Base-by-base conservation (phyloP, 2,113 vertebrate genomes). In the Salminus brasiliensis region DNA sequence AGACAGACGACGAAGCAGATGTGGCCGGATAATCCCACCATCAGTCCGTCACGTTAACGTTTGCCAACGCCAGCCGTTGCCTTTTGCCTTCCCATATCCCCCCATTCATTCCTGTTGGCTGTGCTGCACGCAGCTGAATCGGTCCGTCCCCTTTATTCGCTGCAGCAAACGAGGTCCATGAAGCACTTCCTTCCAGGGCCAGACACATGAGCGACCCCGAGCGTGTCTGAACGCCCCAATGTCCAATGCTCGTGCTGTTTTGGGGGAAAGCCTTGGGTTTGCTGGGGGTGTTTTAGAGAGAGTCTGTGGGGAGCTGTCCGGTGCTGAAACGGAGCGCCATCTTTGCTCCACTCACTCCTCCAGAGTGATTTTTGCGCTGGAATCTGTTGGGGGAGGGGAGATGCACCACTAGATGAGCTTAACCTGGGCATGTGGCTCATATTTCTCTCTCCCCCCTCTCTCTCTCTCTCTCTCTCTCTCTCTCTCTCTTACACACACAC, bases 321-420 rank as follows among this genome's bases (percentile, higher is more conserved):
- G 93, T 93, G 88, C 93, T 94, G 93, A 92, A 93, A 76, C 15
- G 53, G 59, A 89, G 89, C 93, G 89, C 93, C 93, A 92, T 93
- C 89, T 92, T 55, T 93, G 84, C 88, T 87, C 71, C 27, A 76
- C 87, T 87, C 82, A 78, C 81, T 74, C 78, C 79, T 77, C 69
- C 81, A 81, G 25, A 74, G 34, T 83, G 74, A 81, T 79, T 74
- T 84, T 78, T 85, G 85, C 87, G 75, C 34, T 67, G 59, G 73
- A 74, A 73, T 67, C 47, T 66, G 84, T 45, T 66, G 74, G 78
- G 75, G 83, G 81, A 79, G 72, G 27, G 78, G 75, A 57, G 36
- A 55, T 71, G 72, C 84, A 66, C 74, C 84, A 82, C 30, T 52
- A 73, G 23, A 66, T 32, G 34, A 25, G 39, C 34, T 49, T 62